Conservation (phyloP, 2,113 vertebrate species). For the Murina feae region DNA sequence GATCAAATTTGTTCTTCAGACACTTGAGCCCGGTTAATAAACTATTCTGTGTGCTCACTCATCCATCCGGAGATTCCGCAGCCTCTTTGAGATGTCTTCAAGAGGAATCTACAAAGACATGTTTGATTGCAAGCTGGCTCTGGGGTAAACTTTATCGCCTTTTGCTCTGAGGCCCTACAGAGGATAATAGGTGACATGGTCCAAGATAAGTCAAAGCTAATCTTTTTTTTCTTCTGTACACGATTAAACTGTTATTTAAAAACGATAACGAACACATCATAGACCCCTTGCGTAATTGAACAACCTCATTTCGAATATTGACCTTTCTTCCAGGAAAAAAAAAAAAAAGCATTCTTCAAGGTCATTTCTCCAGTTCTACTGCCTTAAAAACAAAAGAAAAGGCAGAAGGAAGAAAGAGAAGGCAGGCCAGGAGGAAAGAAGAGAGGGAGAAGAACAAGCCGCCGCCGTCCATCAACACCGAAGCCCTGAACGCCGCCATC, state of each 20-base stretch:
- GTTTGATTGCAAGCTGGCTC: conserved; percentile 82
- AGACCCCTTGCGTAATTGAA: conserved; percentile 23
- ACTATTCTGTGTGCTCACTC: conserved; percentile 83
- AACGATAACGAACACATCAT: conserved; percentile 48
- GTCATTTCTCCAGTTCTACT: conserved; percentile 41
- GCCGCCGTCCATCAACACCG: background rate
- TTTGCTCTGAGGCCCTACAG: conserved; percentile 69
- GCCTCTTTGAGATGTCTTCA: conserved; percentile 80
- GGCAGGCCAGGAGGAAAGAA: background rate
- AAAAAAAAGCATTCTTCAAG: conserved; percentile 40
- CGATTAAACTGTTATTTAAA: conserved; percentile 57
- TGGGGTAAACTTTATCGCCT: conserved; percentile 83
- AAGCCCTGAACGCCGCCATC: conserved; percentile 30
- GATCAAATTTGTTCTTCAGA: conserved; percentile 91
- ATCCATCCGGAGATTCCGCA: conserved; percentile 80
- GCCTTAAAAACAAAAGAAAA: background rate
- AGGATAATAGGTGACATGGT: conserved; percentile 82
- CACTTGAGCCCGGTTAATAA: conserved; percentile 85
- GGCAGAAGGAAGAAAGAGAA: background rate
- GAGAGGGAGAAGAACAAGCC: background rate
- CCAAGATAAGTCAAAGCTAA: conserved; percentile 70
- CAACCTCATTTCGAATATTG: conserved; percentile 40
- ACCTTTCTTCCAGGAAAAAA: background rate
- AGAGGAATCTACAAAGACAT: conserved; percentile 85
- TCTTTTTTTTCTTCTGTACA: background rate